Evolutionary conservation across 2,797 vertebrate genomes (phyloP), one percentile per base, ranked within the genome.

Genomic region (Macropodus opercularis): DNA sequence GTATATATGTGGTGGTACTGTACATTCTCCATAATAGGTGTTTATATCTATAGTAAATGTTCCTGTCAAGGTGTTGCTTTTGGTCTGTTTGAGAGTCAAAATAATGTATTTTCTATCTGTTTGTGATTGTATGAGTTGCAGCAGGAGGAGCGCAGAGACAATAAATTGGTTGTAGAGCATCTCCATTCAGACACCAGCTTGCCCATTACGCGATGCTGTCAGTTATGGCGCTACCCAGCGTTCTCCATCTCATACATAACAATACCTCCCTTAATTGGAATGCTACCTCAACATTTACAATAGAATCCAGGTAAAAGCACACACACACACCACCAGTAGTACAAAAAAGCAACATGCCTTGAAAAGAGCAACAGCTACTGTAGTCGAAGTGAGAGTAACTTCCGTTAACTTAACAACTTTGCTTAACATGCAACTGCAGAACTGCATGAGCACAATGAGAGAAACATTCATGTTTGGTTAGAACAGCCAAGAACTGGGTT

Each of bases 181-280:
- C 56, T 76, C 34, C 22, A 40, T 68, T 76, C 73, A 81, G 57
- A 69, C 63, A 67, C 71, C 78, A 73, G 58, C 18, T 32, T 78
- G 85, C 77, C 81, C 71, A 84, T 85, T 83, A 79, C 76, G 69
- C 47, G 36, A 44, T 11, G 59, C 78, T 81, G 77, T 81, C 82
- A 79, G 72, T 69, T 49, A 69, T 56, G 72, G 71, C 69, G 55
- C 72, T 56, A 58, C 59, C 67, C 52, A 51, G 55, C 13, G 40
- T 69, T 75, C 72, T 65, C 73, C 58, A 57, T 72, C 81, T 73
- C 72, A 62, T 74, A 77, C 63, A 70, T 49, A 84, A 85, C 83
- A 83, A 80, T 65, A 41, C 32, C 41, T 26, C n/a, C 66, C 72
- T 44, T 87, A 87, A 89, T 85, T 87, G 85, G 78, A 74, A 71